Evolutionary conservation across 1,140 invertebrate species (phyloP).

Genomic region (Drosophila lacertosa): DNA sequence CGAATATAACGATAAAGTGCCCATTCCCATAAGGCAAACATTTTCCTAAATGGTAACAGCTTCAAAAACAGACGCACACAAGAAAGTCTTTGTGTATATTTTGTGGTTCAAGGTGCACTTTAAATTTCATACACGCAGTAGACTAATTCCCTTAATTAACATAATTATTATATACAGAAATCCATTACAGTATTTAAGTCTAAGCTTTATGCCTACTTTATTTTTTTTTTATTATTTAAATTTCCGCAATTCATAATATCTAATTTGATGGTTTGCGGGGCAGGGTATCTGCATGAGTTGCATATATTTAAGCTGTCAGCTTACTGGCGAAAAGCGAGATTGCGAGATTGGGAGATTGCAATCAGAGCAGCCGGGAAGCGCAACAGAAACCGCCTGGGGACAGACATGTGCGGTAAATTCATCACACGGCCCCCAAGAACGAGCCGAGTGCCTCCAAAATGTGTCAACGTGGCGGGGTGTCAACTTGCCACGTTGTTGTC

Average conservation of each 20-base stretch:
- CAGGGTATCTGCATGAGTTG: neutral
- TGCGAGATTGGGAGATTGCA: conserved; percentile 4
- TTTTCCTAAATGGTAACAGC: conserved; percentile 6
- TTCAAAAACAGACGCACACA: neutral
- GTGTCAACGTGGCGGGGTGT: conserved; percentile 35
- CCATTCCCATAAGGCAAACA: conserved; percentile 8
- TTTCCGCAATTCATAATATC: neutral
- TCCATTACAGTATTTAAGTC: too few relatives aligned
- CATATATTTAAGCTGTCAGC: neutral
- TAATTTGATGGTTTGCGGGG: neutral
- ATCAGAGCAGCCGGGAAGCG: conserved; percentile 29
- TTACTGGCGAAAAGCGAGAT: neutral
- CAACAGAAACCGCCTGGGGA: conserved; percentile 28
- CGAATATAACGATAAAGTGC: neutral
- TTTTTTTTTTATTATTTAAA: too few relatives aligned
- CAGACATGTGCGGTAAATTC: conserved; percentile 43
- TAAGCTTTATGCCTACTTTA: too few relatives aligned
- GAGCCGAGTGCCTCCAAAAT: conserved; percentile 11
- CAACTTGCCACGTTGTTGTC: conserved; percentile 11
- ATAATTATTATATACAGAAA: too few relatives aligned
- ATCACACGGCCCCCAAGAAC: conserved; percentile 10
- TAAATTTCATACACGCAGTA: too few relatives aligned
- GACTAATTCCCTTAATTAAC: too few relatives aligned
- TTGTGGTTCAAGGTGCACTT: too few relatives aligned
- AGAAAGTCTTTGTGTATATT: neutral